phyloP scores from a whole-genome alignment of 2,113 vertebrate species.

The Numida meleagris region DNA sequence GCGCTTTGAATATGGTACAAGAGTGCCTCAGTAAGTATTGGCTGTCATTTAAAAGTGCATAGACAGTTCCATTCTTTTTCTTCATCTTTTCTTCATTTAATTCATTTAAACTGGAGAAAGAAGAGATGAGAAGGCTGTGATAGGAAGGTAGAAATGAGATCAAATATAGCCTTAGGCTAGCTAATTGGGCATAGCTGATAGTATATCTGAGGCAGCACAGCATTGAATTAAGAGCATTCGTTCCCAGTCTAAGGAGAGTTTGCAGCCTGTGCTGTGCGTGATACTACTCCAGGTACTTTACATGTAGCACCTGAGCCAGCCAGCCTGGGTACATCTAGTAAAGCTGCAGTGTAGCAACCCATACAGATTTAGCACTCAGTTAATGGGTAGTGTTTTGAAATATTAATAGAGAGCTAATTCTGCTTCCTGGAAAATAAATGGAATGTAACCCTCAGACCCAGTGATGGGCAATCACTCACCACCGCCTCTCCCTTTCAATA shows the following conservation, averaged over 20 bases:
- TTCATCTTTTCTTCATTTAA: neutral
- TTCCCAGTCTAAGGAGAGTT: neutral
- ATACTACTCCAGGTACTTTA: neutral
- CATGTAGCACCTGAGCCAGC: neutral
- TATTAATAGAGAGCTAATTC: slow-evolving; percentile 3
- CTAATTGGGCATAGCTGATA: neutral
- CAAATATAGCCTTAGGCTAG: neutral
- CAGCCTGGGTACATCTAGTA: neutral
- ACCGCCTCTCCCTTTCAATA: neutral
- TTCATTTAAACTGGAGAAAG: neutral
- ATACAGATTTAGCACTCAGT: neutral
- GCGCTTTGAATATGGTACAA: neutral
- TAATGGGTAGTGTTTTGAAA: neutral
- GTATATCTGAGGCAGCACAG: neutral
- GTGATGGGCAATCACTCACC: neutral
- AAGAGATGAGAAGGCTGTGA: neutral
- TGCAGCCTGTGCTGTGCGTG: neutral
- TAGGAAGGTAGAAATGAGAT: neutral
- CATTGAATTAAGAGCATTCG: neutral
- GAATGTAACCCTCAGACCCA: neutral
- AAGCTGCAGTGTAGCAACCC: neutral
- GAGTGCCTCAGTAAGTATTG: neutral
- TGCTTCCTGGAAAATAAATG: neutral
- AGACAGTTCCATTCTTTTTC: neutral
- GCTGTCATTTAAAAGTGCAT: neutral